Evolutionary conservation across 1,140 invertebrate species (phyloP).

Genomic region (Drosophila suzukii): DNA sequence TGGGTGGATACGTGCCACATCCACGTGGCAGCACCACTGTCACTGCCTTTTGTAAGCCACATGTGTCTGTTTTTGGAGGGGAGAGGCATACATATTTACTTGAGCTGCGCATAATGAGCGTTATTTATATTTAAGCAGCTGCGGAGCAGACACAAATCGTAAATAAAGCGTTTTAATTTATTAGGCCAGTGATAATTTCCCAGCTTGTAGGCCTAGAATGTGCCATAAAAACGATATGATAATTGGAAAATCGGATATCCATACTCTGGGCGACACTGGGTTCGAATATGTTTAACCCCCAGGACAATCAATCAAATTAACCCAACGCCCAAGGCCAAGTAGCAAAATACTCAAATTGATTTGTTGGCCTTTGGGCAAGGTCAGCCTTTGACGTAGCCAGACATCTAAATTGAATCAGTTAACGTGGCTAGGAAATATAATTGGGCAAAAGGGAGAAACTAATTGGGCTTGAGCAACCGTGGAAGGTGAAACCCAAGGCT

Average conservation of each 20-base stretch:
- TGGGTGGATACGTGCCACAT: conserved; percentile 54
- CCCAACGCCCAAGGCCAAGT: conserved; percentile 30
- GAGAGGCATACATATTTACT: conserved; percentile 54
- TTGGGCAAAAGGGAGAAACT: conserved; percentile 35
- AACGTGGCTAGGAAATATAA: conserved; percentile 15
- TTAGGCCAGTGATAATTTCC: conserved; percentile 47
- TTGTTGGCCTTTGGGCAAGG: conserved; percentile 36
- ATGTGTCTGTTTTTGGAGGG: conserved; percentile 16
- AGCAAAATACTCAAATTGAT: conserved; percentile 31
- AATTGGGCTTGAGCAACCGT: conserved; percentile 26
- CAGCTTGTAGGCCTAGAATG: not conserved
- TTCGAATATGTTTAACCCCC: conserved; percentile 16
- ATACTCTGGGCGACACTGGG: not conserved
- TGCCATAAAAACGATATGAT: conserved; percentile 1
- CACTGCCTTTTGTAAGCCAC: conserved; percentile 52
- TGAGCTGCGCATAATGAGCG: conserved; percentile 66
- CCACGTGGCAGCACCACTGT: conserved; percentile 16
- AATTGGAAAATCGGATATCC: conserved; percentile 16
- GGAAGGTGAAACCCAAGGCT: not conserved
- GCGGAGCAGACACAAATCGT: conserved; percentile 58
- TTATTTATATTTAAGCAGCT: conserved; percentile 76
- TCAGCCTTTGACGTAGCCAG: conserved; percentile 8
- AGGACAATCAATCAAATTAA: conserved; percentile 59
- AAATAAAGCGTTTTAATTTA: conserved; percentile 60
- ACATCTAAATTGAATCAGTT: conserved; percentile 35